Percentiles rank a stretch among this genome's conserved stretches.
These are phyloP conservation scores for Conopomorpha cramerella DNA, from an alignment of 1,140 invertebrate genomes.

Conservation along the genomic window DNA sequence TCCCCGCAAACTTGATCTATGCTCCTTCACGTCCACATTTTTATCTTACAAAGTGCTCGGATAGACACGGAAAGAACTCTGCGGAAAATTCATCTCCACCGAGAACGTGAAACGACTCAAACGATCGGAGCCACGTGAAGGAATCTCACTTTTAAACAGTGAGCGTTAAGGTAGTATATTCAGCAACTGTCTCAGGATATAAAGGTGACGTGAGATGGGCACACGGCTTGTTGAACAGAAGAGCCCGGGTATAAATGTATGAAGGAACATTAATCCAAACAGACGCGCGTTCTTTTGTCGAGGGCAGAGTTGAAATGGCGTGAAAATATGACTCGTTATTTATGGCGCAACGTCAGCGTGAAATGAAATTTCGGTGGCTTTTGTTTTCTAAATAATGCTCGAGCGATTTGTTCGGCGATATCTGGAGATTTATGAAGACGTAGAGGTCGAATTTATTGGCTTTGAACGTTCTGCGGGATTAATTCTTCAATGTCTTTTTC, in stretches of 20 bases:
- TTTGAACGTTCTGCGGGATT: no score
- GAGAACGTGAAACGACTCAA: no score
- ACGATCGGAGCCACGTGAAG: no score
- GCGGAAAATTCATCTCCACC: constrained; percentile 50
- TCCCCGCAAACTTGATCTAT: constrained; percentile 29
- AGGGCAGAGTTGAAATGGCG: constrained; percentile 51
- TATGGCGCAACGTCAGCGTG: constrained; percentile 25
- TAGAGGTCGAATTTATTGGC: no score
- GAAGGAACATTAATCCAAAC: constrained; percentile 53
- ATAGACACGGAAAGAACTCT: constrained; percentile 51
- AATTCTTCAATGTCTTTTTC: no score
- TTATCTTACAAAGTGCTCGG: constrained; percentile 57
- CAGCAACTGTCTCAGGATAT: neutral
- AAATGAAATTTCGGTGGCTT: constrained; percentile 19
- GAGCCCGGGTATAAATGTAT: constrained; percentile 50
- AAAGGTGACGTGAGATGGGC: constrained; percentile 5
- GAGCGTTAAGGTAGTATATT: constrained; percentile 7
- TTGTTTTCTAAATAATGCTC: constrained; percentile 4
- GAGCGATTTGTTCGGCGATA: constrained; percentile 1
- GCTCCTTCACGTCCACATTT: constrained; percentile 49
- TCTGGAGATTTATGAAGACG: neutral
- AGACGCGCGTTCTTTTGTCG: constrained; percentile 47
- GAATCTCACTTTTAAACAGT: no score
- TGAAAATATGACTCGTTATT: constrained; percentile 55
- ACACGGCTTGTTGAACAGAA: constrained; percentile 16